Evolutionary conservation across 2,888 invertebrate species (phyloP).

Genomic region (Monopis laevigella): DNA sequence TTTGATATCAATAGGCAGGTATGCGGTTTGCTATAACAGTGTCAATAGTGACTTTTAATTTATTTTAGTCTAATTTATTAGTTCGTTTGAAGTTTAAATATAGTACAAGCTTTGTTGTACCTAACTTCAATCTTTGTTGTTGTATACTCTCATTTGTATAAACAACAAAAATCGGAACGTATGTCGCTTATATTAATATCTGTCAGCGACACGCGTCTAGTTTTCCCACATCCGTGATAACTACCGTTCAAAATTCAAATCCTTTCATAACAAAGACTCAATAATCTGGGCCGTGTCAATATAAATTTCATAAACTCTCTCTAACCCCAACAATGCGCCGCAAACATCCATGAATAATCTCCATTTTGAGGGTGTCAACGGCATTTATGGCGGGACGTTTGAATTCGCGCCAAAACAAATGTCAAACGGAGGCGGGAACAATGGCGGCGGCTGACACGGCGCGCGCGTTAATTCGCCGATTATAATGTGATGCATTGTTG

Average conservation of each 20-base stretch:
- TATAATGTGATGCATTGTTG: conserved; percentile 44
- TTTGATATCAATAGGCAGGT: too few relatives aligned
- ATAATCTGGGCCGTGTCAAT: conserved; percentile 31
- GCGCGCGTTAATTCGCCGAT: conserved; percentile 37
- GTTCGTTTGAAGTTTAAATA: too few relatives aligned
- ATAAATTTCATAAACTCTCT: conserved; percentile 50
- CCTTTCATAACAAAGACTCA: conserved; percentile 53
- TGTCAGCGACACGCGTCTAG: conserved; percentile 48
- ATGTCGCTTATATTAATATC: conserved; percentile 39
- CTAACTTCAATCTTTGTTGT: too few relatives aligned
- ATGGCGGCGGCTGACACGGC: conserved; percentile 34
- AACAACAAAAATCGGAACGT: too few relatives aligned
- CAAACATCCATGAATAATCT: conserved; percentile 63
- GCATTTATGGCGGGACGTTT: conserved; percentile 34
- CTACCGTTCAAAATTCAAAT: conserved; percentile 42
- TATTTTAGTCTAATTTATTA: too few relatives aligned
- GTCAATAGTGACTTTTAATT: too few relatives aligned
- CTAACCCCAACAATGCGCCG: conserved; percentile 49
- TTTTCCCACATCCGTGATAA: conserved; percentile 37
- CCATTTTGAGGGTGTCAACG: conserved; percentile 61
- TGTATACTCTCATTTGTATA: too few relatives aligned
- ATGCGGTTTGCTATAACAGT: too few relatives aligned
- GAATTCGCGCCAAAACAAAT: conserved; percentile 53
- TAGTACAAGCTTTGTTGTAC: too few relatives aligned
- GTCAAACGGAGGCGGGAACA: conserved; percentile 43